A percentile compares a stretch with the other conserved stretches of the same genome.
Conservation (phyloP, 1,140 invertebrate species). For the Anastrepha ludens region DNA sequence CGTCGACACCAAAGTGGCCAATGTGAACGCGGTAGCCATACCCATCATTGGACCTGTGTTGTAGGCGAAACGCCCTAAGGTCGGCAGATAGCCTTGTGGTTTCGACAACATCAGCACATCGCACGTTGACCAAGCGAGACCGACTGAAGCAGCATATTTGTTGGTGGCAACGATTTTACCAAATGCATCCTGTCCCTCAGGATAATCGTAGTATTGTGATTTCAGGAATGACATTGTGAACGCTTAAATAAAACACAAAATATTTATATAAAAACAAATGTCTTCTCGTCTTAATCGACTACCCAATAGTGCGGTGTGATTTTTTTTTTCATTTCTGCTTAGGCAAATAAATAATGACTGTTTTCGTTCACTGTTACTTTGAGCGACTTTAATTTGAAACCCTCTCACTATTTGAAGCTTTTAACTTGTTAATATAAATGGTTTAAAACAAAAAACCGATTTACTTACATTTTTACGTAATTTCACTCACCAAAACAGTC, state of each 20-base stretch:
- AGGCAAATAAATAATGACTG: too few species aligned
- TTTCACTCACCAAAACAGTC: conserved; percentile 54
- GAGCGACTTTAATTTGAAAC: too few species aligned
- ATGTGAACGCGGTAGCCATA: conserved; percentile 80
- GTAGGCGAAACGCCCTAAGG: conserved; percentile 76
- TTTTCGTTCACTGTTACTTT: too few species aligned
- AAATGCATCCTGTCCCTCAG: conserved; percentile 81
- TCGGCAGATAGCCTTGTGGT: conserved; percentile 76
- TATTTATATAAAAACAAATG: not conserved
- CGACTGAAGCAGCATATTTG: conserved; percentile 76
- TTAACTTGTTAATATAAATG: too few species aligned
- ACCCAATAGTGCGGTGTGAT: too few species aligned
- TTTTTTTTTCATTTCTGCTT: too few species aligned
- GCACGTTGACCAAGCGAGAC: conserved; percentile 75
- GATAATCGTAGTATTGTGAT: conserved; percentile 80
- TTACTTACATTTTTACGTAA: conserved; percentile 57
- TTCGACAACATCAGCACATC: conserved; percentile 79
- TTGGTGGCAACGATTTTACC: conserved; percentile 79
- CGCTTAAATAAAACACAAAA: conserved; percentile 39
- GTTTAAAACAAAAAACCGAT: too few species aligned
- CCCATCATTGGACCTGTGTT: conserved; percentile 78
- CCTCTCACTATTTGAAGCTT: too few species aligned
- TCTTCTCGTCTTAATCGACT: too few species aligned
- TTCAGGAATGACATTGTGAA: conserved; percentile 68
- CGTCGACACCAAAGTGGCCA: conserved; percentile 77